Base-by-base conservation (phyloP, 2,888 invertebrate genomes). In the Biston betularia region DNA sequence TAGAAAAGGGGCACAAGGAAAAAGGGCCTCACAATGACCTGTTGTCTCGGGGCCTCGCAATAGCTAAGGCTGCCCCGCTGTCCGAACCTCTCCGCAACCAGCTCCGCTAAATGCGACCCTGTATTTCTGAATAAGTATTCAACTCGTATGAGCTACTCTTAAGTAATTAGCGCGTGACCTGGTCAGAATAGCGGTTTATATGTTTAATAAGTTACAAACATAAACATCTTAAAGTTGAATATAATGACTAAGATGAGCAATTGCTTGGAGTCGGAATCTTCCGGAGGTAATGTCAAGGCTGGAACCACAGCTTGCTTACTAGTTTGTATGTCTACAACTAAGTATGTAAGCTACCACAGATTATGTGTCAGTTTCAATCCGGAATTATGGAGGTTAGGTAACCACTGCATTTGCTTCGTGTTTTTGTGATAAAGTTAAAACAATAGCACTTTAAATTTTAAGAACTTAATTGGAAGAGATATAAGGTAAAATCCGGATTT, bases 251-350 rank as follows among this genome's bases (percentile, higher is more conserved):
- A 50, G 49, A 50, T 58, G 58, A 58, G 15, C 40, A n/a, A 58
- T 58, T 58, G 58, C 49, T 58, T 24, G 0, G 24, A 12, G 35
- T 0, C 11, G 33, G 58, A 40, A 49, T 24, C 48, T 58, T 49
- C 58, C 58, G 49, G 49, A n/a, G 34, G n/a, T 55, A 55, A 56
- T 56, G 55, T 63, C 63, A 63, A 63, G 63, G 63, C n/a, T 38
- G 33, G n/a, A 42, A 1, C 50, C 38, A 38, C 38, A 42, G 35
- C 6, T 38, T 6, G 33, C 45, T n/a, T 12, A 54, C 42, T n/a
- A 54, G 42, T 54, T 24, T 12, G 38, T 44, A 33, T 42, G n/a
- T 24, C 3, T 24, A 24, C 24, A 24, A 24, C 24, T 1, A n/a
- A n/a, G n/a, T n/a, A n/a, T n/a, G n/a, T n/a, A n/a, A n/a, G n/a